A percentile compares a stretch with the other conserved stretches of the same genome.
Conservation (phyloP, 2,888 invertebrate species). For the Rhaphigaster nebulosa region DNA sequence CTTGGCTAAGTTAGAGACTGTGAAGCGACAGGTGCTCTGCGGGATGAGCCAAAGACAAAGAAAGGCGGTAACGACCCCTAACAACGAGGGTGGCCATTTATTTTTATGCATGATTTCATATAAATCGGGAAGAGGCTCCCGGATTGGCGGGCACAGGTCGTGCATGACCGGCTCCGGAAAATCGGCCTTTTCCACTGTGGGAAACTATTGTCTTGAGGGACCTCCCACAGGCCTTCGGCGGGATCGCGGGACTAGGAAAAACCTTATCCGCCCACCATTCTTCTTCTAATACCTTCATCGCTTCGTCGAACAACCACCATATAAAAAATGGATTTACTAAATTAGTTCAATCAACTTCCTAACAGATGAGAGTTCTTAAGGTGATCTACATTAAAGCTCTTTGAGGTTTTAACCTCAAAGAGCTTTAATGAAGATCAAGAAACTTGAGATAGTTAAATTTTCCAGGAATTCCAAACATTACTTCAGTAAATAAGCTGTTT, state of each 20-base stretch:
- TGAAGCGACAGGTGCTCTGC: neutral
- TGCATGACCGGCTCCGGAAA: slow-evolving; percentile 51
- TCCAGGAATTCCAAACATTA: too few relatives aligned
- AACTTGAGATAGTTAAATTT: neutral
- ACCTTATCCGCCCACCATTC: slow-evolving; percentile 35
- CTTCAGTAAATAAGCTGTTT: neutral
- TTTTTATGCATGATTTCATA: slow-evolving; percentile 64
- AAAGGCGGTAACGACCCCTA: slow-evolving; percentile 34
- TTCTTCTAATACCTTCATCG: slow-evolving; percentile 3
- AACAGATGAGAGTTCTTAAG: neutral
- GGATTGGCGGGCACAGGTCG: slow-evolving; percentile 58
- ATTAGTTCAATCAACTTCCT: slow-evolving; percentile 14
- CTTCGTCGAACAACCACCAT: slow-evolving; percentile 19
- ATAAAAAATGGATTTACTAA: slow-evolving; percentile 12
- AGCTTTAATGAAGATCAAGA: neutral
- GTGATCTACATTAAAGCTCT: too few relatives aligned
- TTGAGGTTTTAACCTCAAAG: neutral
- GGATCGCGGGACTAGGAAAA: neutral
- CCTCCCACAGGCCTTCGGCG: slow-evolving; percentile 49
- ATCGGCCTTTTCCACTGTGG: slow-evolving; percentile 28
- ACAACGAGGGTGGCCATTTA: slow-evolving; percentile 60
- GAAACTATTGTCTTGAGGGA: slow-evolving; percentile 40
- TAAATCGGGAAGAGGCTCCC: slow-evolving; percentile 5
- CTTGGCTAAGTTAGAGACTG: neutral
- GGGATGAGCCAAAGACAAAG: slow-evolving; percentile 28